A percentile compares a stretch with the other conserved stretches of the same genome.
These are phyloP conservation scores for Oxyscelio sp. DNA, from an alignment of 2,888 invertebrate genomes.

Conservation along the genomic window DNA sequence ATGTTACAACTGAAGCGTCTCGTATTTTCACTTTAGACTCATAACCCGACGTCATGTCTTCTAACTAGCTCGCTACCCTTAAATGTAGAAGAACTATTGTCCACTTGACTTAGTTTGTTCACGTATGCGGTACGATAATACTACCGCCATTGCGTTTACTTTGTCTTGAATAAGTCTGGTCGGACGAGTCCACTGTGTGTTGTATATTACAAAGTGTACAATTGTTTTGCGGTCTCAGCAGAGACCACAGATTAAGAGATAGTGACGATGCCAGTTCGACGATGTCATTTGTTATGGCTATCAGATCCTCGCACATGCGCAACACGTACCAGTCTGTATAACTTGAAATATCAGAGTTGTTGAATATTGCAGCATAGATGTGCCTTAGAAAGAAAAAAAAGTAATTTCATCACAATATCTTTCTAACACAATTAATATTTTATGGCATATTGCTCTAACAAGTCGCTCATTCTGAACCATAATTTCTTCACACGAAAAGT, in stretches of 20 bases:
- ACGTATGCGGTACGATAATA: conserved; percentile 51
- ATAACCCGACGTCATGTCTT: conserved; percentile 82
- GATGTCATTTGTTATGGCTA: conserved; percentile 86
- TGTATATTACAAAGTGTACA: conserved; percentile 72
- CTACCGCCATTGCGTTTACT: conserved; percentile 45
- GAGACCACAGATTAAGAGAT: conserved; percentile 81
- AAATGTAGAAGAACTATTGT: conserved; percentile 75
- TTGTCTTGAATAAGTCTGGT: conserved; percentile 75
- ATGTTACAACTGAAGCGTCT: conserved; percentile 82
- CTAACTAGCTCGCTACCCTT: conserved; percentile 82
- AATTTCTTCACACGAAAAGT: too few species aligned
- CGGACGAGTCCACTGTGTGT: conserved; percentile 48
- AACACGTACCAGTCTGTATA: conserved; percentile 74
- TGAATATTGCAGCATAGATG: conserved; percentile 59
- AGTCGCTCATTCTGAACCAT: too few species aligned
- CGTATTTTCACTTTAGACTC: conserved; percentile 81
- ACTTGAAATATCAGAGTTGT: conserved; percentile 55
- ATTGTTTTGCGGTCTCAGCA: conserved; percentile 75
- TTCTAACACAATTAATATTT: too few species aligned
- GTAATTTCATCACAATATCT: too few species aligned
- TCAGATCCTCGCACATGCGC: conserved; percentile 83
- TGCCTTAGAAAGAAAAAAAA: conserved; percentile 48
- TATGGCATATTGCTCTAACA: too few species aligned
- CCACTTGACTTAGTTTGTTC: conserved; percentile 34
- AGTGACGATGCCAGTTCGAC: conserved; percentile 83